These are phyloP conservation scores for Oscheius sp. DNA, from an alignment of 2,888 invertebrate genomes.

Conservation along the genomic window DNA sequence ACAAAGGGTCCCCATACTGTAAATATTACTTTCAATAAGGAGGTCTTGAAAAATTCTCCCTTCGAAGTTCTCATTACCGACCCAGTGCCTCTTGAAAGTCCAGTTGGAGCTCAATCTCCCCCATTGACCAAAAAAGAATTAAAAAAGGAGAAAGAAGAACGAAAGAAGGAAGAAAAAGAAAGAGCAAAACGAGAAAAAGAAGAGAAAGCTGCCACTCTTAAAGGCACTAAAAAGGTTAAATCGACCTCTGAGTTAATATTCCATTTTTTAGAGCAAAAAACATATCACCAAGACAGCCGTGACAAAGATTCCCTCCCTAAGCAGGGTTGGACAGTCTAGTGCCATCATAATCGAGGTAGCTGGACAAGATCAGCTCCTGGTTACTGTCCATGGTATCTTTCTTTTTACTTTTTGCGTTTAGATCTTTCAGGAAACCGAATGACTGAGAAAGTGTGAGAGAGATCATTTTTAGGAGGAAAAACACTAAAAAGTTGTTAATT, in stretches of 20 bases:
- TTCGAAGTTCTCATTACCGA: slow-evolving; percentile 76
- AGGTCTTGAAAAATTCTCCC: slow-evolving; percentile 79
- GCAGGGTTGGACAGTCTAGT: slow-evolving; percentile 64
- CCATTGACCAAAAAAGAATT: slow-evolving; percentile 49
- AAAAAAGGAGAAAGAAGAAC: slow-evolving; percentile 53
- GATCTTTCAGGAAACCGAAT: slow-evolving; percentile 5
- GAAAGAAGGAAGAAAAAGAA: slow-evolving; percentile 59
- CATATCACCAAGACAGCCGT: slow-evolving; percentile 55
- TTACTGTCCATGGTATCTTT: slow-evolving; percentile 58
- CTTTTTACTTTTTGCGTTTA: neutral
- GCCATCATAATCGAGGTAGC: slow-evolving; percentile 56
- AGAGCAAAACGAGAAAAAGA: slow-evolving; percentile 64
- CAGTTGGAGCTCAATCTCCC: slow-evolving; percentile 39
- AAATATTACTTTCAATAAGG: slow-evolving; percentile 95
- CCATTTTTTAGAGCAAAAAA: slow-evolving; percentile 36
- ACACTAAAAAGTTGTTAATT: neutral
- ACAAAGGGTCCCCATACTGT: slow-evolving; percentile 92
- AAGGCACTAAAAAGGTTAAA: slow-evolving; percentile 49
- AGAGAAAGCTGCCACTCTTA: slow-evolving; percentile 54
- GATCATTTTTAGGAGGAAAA: neutral
- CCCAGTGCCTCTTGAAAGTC: slow-evolving; percentile 67
- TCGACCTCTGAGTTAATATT: neutral
- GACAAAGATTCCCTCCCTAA: slow-evolving; percentile 63
- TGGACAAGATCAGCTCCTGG: slow-evolving; percentile 58
- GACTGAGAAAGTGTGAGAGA: slow-evolving; percentile 25